phyloP scores from a whole-genome alignment of 2,797 vertebrate species.

The Cuculus canorus region DNA sequence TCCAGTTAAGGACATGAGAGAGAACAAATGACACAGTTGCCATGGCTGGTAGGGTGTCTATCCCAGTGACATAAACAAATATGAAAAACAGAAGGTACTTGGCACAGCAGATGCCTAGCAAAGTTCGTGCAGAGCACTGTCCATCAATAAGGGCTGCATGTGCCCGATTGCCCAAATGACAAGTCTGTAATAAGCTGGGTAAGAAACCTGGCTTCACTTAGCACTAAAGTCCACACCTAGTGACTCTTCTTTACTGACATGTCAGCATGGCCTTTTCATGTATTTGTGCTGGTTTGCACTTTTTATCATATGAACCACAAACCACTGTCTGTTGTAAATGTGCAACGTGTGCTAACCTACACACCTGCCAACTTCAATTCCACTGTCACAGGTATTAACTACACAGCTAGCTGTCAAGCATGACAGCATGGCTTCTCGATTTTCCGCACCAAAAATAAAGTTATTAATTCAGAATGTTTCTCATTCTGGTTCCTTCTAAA shows the following conservation, averaged over 20 bases:
- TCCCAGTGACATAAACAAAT: not conserved
- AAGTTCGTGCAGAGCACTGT: not conserved
- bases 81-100: not conserved
- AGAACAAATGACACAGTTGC: not conserved
- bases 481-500: not conserved
- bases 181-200: not conserved
- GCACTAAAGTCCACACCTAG: not conserved
- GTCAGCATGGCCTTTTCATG: not conserved
- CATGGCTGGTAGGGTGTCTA: not conserved
- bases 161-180: not conserved
- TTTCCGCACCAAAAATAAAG: not conserved
- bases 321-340: not conserved
- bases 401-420: not conserved
- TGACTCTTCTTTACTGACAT: not conserved
- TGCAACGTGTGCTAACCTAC: not conserved
- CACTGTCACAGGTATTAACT: not conserved
- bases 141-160: not conserved
- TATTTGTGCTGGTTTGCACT: not conserved
- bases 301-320: not conserved
- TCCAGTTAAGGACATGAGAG: not conserved
- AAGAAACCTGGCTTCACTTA: not conserved
- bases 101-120: not conserved
- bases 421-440: not conserved
- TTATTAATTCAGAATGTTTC: not conserved
- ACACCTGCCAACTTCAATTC: not conserved